These are phyloP conservation scores for Catonia carolina DNA, from an alignment of 2,888 invertebrate species.

Conservation along the genomic window DNA sequence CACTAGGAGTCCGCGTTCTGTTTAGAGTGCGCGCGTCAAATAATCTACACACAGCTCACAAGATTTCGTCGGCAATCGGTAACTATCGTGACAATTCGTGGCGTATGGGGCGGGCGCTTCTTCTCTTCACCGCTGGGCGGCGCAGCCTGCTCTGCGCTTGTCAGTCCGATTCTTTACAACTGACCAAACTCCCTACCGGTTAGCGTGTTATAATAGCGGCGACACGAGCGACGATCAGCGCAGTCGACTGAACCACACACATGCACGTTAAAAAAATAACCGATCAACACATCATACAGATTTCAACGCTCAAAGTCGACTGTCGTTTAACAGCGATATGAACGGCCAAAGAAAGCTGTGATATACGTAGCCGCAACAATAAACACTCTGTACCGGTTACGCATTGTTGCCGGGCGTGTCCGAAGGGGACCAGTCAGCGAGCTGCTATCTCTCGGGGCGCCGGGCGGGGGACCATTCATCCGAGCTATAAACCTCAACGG, in stretches of 20 bases:
- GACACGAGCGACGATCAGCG: too few relatives aligned
- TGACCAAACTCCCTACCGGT: too few relatives aligned
- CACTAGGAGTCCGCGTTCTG: constrained; percentile 2
- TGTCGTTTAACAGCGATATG: too few relatives aligned
- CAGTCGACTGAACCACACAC: too few relatives aligned
- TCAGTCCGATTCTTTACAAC: neutral
- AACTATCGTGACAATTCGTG: constrained; percentile 14
- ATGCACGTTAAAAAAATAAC: too few relatives aligned
- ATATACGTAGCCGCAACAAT: too few relatives aligned
- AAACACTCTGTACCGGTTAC: neutral
- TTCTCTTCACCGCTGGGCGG: constrained; percentile 22
- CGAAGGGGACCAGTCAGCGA: neutral
- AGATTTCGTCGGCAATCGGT: constrained; percentile 2
- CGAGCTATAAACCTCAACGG: too few relatives aligned
- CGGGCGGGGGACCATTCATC: constrained; percentile 12
- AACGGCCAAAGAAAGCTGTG: too few relatives aligned
- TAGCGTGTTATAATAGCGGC: too few relatives aligned
- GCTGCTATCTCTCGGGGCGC: neutral
- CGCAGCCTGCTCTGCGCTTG: constrained; percentile 18
- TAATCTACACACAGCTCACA: neutral
- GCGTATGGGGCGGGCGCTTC: constrained; percentile 22
- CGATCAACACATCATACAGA: too few relatives aligned
- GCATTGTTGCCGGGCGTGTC: neutral
- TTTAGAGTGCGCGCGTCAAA: constrained; percentile 3
- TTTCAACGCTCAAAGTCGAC: too few relatives aligned